Evolutionary conservation across 2,888 invertebrate species (phyloP).

Genomic region (Iphiclides podalirius): DNA sequence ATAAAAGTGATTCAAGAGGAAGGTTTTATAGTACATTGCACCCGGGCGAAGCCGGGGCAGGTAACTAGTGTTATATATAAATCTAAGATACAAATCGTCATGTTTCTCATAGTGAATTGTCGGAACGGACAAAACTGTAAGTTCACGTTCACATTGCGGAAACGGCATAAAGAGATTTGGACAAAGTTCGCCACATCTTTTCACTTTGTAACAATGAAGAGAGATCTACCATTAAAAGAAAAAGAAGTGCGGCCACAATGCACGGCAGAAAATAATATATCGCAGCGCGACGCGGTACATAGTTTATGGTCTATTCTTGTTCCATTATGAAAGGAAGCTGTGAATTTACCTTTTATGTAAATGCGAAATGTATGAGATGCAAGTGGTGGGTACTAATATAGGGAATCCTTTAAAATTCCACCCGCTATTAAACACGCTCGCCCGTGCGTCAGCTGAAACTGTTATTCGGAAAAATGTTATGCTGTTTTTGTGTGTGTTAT

Average conservation of each 20-base stretch:
- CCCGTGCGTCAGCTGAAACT: neutral
- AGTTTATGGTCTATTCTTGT: conserved; percentile 24
- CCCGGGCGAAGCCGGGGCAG: too few species aligned
- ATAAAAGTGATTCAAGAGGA: too few species aligned
- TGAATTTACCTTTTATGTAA: conserved; percentile 24
- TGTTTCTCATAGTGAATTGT: neutral
- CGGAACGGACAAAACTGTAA: neutral
- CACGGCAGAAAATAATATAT: conserved; percentile 20
- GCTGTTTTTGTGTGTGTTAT: too few species aligned
- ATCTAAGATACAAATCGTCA: conserved; percentile 2
- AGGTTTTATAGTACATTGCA: too few species aligned
- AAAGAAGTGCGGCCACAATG: conserved; percentile 19
- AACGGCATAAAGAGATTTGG: conserved; percentile 10
- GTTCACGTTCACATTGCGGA: neutral
- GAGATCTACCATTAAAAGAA: conserved; percentile 18
- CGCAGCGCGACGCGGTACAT: conserved; percentile 18
- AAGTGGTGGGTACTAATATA: conserved; percentile 11
- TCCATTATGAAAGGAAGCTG: conserved; percentile 24
- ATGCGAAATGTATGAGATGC: conserved; percentile 22
- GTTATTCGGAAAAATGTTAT: neutral
- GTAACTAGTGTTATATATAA: too few species aligned
- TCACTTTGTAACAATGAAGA: conserved; percentile 24
- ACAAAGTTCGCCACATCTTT: conserved; percentile 19
- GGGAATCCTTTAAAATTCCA: conserved; percentile 9
- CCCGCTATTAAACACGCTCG: conserved; percentile 4